Evolutionary conservation across 2,797 vertebrate genomes (phyloP).

Genomic region (Buphagus erythrorhynchus): DNA sequence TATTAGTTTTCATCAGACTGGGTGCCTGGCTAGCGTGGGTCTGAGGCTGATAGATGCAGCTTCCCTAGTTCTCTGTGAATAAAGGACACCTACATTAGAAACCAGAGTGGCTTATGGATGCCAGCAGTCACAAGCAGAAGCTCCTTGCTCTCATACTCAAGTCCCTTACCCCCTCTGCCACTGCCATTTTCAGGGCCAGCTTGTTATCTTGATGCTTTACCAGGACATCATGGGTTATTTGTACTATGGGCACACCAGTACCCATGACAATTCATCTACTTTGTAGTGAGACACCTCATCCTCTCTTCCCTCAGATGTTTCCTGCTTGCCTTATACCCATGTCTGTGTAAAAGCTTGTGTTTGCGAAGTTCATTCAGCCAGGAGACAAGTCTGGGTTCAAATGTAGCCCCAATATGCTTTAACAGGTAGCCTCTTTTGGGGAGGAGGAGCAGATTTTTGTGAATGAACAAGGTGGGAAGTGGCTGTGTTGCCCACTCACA

Average conservation of each 20-base stretch:
- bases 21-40: background rate
- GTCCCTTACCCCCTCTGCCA: background rate
- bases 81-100: background rate
- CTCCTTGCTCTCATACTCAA: background rate
- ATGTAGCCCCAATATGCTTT: background rate
- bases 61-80: background rate
- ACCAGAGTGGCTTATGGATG: background rate
- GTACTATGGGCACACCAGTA: background rate
- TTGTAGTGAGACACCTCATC: background rate
- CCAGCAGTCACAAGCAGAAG: background rate
- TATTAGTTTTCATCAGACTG: background rate
- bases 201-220: background rate
- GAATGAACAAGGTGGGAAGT: background rate
- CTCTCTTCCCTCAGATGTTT: background rate
- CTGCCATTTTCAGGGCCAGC: background rate
- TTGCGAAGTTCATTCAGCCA: background rate
- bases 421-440: background rate
- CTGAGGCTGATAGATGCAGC: background rate
- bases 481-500: background rate
- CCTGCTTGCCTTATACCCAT: background rate
- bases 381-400: background rate
- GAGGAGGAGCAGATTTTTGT: background rate
- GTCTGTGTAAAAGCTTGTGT: background rate
- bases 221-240: accelerated
- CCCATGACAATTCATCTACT: background rate